Evolutionary conservation across 2,888 invertebrate genomes (phyloP), one percentile per base, ranked within the genome.

Genomic region (Elmis aenea): DNA sequence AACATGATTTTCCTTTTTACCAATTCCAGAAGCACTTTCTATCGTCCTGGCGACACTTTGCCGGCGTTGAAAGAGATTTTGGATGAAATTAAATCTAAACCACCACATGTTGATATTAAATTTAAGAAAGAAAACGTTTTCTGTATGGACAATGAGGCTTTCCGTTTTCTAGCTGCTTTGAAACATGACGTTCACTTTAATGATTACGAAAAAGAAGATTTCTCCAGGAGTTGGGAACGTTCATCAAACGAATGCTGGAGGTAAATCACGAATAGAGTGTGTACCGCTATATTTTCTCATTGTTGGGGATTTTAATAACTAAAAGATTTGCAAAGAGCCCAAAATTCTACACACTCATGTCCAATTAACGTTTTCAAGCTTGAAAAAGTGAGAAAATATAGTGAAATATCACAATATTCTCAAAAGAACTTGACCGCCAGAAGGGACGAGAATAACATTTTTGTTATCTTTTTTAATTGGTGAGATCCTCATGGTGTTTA

Each of bases 1-100:
- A 60, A 60, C 35, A 50, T 59, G 3, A 45, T 59, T 10, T 60
- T 60, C 39, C 38, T 56, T 6, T 59, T 60, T 33, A 59, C 60
- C 0, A 50, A 57, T 34, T 41, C 55, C 2, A 40, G 45, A 30
- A 52, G 45, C 18, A 41, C 42, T 13, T 38, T 52, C 20, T 56
- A 52, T 32, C 33, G 42, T 10, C 50, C 55, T 1, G 59, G 57
- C 3, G 54, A 54, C 5, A 54, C 58, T 2, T 28, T 42, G 2
- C 29, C 42, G n/a, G 33, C 45, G 21, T 38, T 60, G 15, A 45
- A 48, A 34, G 43, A 50, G 18, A 33, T 53, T n/a, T 32, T 54
- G 5, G 42, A 52, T 3, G 50, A 54, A 3, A 49, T 30, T 2
- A 10, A 10, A n/a, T 6, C 16, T 2, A 30, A 41, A 13, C 55